Percentiles rank a stretch among this genome's conserved stretches.
phyloP scores from a whole-genome alignment of 1,140 invertebrate genomes.

The Cydia fagiglandana region DNA sequence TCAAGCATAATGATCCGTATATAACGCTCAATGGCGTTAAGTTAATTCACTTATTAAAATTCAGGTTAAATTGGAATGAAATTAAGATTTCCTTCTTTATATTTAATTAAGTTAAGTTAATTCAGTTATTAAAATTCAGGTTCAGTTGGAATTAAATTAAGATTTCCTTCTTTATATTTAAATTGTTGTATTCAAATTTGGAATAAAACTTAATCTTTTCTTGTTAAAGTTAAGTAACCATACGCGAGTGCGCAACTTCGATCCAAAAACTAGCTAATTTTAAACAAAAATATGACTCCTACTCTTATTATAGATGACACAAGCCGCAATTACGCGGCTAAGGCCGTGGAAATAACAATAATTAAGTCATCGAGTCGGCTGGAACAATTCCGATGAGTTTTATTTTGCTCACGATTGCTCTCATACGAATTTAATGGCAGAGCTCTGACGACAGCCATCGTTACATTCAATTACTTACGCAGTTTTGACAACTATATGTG shows the following conservation, averaged over 20 bases:
- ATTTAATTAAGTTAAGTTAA: conserved; percentile 2
- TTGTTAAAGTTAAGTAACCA: conserved; percentile 41
- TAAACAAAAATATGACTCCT: conserved; percentile 53
- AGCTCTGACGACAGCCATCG: conserved; percentile 13
- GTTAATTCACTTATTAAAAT: background rate
- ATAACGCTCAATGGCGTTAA: background rate
- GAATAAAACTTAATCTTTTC: background rate
- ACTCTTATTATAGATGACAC: conserved; percentile 54
- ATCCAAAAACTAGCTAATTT: conserved; percentile 52
- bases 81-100: background rate
- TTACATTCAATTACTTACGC: conserved; percentile 18
- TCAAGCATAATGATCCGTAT: background rate
- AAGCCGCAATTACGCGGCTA: conserved; percentile 50
- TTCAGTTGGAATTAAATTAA: background rate
- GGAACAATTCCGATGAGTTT: conserved; percentile 44
- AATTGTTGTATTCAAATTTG: background rate
- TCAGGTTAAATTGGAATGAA: background rate
- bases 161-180: conserved; percentile 7
- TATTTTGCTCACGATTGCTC: conserved; percentile 45
- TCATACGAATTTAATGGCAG: conserved; percentile 15
- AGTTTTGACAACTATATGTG: conserved; percentile 14
- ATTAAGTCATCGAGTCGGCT: conserved; percentile 54
- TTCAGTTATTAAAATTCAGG: background rate
- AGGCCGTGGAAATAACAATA: conserved; percentile 61
- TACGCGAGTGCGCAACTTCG: conserved; percentile 42